A percentile compares a stretch with the other conserved stretches of the same genome.
These are phyloP conservation scores for Sinocyclocheilus grahami DNA, from an alignment of 2,113 vertebrate genomes.

Conservation along the genomic window DNA sequence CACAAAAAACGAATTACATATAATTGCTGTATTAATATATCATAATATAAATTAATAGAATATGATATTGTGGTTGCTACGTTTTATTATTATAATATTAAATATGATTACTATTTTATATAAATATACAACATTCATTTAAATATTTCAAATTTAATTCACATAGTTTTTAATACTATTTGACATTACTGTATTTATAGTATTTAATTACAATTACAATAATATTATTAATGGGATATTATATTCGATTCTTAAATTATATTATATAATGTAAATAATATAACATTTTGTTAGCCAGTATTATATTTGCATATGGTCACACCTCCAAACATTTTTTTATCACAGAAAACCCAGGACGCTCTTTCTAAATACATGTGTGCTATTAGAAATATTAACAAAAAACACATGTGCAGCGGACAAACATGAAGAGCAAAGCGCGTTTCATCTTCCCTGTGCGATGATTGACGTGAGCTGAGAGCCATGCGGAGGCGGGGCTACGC, in stretches of 20 bases:
- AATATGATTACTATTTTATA: too few relatives aligned
- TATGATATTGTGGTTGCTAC: not conserved
- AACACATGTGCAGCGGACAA: constrained; percentile 30
- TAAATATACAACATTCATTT: too few relatives aligned
- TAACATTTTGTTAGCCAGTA: too few relatives aligned
- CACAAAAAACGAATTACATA: too few relatives aligned
- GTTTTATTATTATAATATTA: too few relatives aligned
- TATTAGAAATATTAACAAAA: constrained; percentile 22
- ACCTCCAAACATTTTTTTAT: not conserved
- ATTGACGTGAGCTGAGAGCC: constrained; percentile 69
- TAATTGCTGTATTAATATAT: too few relatives aligned
- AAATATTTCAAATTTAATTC: not conserved
- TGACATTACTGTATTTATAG: not conserved
- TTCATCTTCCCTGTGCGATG: constrained; percentile 60
- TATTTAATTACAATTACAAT: too few relatives aligned
- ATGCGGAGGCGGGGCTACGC: constrained; percentile 72
- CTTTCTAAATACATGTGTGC: not conserved
- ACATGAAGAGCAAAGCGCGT: constrained; percentile 25
- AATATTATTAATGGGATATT: not conserved
- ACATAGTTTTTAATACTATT: not conserved
- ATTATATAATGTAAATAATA: not conserved
- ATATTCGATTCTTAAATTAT: not conserved
- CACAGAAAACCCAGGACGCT: not conserved
- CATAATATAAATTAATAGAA: too few relatives aligned
- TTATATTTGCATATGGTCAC: not conserved